Percentiles rank a stretch among this genome's conserved stretches.
These are phyloP conservation scores for Lasioglossum baleicum DNA, from an alignment of 1,140 invertebrate genomes.

Conservation along the genomic window DNA sequence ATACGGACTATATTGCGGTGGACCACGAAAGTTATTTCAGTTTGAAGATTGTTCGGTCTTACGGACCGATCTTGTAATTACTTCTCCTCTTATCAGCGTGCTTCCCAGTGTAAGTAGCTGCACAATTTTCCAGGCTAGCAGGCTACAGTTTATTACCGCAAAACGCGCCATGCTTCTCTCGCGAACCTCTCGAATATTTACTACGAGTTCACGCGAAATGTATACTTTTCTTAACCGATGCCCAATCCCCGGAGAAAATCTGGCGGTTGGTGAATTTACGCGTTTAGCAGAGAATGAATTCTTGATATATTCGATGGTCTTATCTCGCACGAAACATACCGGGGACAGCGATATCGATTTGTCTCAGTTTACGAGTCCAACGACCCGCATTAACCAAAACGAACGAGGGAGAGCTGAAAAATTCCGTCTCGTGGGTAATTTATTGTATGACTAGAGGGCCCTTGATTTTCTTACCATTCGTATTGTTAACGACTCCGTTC, in stretches of 20 bases:
- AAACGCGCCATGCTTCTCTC: neutral
- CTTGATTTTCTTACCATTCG: constrained; percentile 19
- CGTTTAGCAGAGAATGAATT: neutral
- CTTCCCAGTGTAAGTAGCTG: constrained; percentile 24
- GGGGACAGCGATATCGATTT: constrained; percentile 14
- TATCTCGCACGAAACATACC: neutral
- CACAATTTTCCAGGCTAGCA: constrained; percentile 23
- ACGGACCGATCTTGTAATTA: constrained; percentile 44
- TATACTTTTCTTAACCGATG: neutral
- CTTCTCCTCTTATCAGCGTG: constrained; percentile 26
- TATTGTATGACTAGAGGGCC: constrained; percentile 7
- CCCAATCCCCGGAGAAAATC: neutral
- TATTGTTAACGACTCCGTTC: constrained; percentile 1
- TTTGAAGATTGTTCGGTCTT: constrained; percentile 18
- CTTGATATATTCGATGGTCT: neutral
- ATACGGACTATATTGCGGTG: neutral
- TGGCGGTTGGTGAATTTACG: too few relatives aligned
- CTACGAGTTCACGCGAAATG: neutral
- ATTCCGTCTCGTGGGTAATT: constrained; percentile 14
- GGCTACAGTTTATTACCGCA: constrained; percentile 17
- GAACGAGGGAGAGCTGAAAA: neutral
- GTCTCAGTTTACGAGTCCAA: constrained; percentile 26
- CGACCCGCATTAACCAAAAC: constrained; percentile 18
- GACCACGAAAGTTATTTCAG: constrained; percentile 15
- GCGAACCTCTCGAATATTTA: constrained; percentile 17